Conservation (phyloP, 2,113 vertebrate species). For the Pseudolaguvia tuberculata region DNA sequence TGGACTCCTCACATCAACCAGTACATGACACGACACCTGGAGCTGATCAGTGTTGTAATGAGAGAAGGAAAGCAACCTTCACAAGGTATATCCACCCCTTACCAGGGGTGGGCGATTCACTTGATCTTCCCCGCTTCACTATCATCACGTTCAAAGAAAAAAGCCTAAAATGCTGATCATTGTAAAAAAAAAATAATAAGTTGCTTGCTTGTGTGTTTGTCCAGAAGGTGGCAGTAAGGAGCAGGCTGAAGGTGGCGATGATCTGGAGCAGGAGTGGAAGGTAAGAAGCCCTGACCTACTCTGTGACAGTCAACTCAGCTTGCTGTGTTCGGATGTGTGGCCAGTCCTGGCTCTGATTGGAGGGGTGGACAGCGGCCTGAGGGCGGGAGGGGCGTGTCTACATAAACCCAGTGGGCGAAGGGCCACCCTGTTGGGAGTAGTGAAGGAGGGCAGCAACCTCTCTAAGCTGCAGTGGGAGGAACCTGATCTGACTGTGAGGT, state of each 20-base stretch:
- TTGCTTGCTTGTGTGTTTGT: background rate
- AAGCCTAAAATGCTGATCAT: no score
- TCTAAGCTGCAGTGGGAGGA: conserved; percentile 78
- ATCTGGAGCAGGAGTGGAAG: conserved; percentile 36
- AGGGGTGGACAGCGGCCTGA: conserved; percentile 72
- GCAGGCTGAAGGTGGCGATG: conserved; percentile 49
- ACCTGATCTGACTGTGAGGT: conserved; percentile 72
- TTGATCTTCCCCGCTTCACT: no score
- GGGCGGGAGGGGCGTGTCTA: conserved; percentile 68
- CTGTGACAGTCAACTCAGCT: conserved; percentile 65
- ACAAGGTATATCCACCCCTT: conserved; percentile 58
- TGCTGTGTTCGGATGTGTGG: conserved; percentile 72
- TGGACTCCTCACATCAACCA: conserved; percentile 69
- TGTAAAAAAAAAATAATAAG: no score
- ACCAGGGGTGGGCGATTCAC: no score
- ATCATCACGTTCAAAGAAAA: no score
- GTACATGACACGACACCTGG: conserved; percentile 65
- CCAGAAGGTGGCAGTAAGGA: conserved; percentile 44
- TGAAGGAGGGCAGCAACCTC: conserved; percentile 70
- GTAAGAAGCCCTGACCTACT: conserved; percentile 49
- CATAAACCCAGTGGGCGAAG: conserved; percentile 69
- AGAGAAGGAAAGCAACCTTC: conserved; percentile 58
- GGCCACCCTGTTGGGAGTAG: conserved; percentile 70
- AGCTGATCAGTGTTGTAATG: conserved; percentile 68
- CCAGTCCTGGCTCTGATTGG: conserved; percentile 73